Conservation (phyloP, 2,113 vertebrate species). For the Chionis minor region DNA sequence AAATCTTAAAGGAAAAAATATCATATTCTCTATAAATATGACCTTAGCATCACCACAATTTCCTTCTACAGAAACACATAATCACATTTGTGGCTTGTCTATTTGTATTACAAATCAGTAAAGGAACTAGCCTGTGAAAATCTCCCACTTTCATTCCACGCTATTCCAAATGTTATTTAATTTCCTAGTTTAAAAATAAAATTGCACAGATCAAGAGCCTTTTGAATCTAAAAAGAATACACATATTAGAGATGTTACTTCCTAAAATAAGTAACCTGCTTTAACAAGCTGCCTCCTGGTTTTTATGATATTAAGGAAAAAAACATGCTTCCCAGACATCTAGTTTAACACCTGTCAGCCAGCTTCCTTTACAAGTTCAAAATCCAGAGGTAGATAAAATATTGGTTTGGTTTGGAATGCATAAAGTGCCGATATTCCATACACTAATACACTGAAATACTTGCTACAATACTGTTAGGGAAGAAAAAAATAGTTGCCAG, state of each 20-base stretch:
- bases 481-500: neutral
- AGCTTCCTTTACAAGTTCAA: constrained; percentile 30
- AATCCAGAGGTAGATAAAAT: neutral
- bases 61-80: neutral
- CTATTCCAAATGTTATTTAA: neutral
- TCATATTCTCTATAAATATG: neutral
- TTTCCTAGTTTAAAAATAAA: constrained; percentile 42
- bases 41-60: neutral
- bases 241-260: neutral
- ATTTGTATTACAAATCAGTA: constrained; percentile 37
- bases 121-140: neutral
- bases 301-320: neutral
- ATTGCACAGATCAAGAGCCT: neutral
- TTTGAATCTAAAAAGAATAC: neutral
- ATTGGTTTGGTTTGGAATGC: neutral
- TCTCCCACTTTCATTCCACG: neutral
- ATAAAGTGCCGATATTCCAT: neutral
- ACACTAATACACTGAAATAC: neutral
- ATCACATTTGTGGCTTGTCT: neutral
- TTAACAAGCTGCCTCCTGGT: neutral
- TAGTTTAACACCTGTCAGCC: neutral
- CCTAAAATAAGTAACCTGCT: neutral
- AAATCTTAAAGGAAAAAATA: neutral
- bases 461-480: neutral
- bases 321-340: neutral